Conservation (phyloP, 2,113 vertebrate genomes). For the Melospiza georgiana region DNA sequence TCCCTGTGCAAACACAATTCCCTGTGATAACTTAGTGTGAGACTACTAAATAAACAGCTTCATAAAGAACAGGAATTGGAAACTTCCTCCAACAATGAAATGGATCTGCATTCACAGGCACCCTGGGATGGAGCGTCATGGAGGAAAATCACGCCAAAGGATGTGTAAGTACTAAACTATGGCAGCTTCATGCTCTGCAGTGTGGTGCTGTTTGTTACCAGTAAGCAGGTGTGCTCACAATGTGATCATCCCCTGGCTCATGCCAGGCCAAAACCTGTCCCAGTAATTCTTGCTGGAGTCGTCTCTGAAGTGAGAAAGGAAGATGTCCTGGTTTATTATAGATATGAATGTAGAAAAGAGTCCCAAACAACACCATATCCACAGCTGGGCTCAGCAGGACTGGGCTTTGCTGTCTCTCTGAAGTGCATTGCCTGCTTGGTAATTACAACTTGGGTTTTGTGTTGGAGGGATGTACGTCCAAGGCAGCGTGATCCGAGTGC, state of each 20-base stretch:
- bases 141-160: not conserved
- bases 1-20: not conserved
- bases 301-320: not conserved
- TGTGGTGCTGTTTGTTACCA: not conserved
- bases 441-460: not conserved
- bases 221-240: conserved; percentile 40
- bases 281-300: not conserved
- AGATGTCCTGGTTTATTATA: not conserved
- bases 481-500: not conserved
- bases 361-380: not conserved
- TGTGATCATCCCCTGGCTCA: not conserved
- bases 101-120: not conserved
- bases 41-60: not conserved
- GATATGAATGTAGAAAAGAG: not conserved
- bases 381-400: conserved; percentile 61
- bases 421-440: not conserved
- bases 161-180: not conserved
- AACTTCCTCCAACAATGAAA: not conserved
- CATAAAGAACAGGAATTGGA: conserved; percentile 1
- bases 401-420: not conserved
- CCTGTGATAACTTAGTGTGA: not conserved
- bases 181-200: not conserved
- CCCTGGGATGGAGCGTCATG: not conserved
- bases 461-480: not conserved
- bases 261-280: not conserved